phyloP scores from a whole-genome alignment of 2,113 vertebrate species.

The Lophotis ruficrista region DNA sequence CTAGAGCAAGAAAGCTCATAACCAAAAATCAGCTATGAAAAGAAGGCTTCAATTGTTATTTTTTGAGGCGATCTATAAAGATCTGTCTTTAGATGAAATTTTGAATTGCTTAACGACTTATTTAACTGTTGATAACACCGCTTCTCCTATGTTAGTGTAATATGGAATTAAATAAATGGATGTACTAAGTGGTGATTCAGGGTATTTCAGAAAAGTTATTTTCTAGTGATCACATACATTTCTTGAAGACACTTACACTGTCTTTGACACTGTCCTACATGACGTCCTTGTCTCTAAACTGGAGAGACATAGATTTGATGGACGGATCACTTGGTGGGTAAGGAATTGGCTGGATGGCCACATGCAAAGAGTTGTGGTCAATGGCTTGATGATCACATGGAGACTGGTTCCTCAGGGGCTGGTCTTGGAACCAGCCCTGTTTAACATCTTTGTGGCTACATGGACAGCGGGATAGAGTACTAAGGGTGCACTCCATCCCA shows the following conservation, averaged over 20 bases:
- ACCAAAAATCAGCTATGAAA: neutral
- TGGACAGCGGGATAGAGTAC: too few relatives aligned
- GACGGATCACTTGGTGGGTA: too few relatives aligned
- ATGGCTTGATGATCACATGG: too few relatives aligned
- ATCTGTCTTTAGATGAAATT: neutral
- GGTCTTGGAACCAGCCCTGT: too few relatives aligned
- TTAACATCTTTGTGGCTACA: too few relatives aligned
- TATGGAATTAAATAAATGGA: slow-evolving; percentile 23
- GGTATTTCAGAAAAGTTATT: slow-evolving; percentile 40
- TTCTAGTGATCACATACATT: slow-evolving; percentile 16
- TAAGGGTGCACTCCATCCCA: neutral
- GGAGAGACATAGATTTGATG: too few relatives aligned
- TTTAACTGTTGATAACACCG: neutral
- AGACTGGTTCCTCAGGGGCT: too few relatives aligned
- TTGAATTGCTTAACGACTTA: neutral
- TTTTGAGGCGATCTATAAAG: neutral
- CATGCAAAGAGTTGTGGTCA: too few relatives aligned
- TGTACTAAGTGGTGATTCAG: neutral
- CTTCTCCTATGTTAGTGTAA: neutral
- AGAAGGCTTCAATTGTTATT: neutral
- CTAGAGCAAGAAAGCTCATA: neutral
- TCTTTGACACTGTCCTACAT: too few relatives aligned
- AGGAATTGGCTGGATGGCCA: too few relatives aligned
- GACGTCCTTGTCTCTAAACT: too few relatives aligned
- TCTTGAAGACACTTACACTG: neutral